Base-by-base conservation (phyloP, 2,888 invertebrate genomes). In the Chrysolina oricalcia region DNA sequence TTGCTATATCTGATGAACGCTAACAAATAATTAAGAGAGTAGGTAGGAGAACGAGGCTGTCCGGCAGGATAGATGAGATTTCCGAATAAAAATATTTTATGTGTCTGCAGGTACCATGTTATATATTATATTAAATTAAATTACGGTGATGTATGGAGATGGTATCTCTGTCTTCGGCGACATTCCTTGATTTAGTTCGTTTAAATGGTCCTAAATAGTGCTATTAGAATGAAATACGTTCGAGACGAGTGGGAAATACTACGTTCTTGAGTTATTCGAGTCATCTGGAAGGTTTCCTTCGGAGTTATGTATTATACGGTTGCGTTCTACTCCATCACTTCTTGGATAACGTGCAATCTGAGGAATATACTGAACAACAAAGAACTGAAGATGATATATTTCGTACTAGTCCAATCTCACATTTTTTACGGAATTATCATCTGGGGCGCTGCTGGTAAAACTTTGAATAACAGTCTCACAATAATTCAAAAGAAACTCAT, bases 21-120 rank as follows among this genome's bases (percentile, higher is more conserved):
- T 70, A 78, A 77, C 78, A 76, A 80, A 81, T 80, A 80, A 81
- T 81, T 80, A 81, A 81, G 78, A 79, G 78, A 76, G 79, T 72
- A 80, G 78, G 77, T 74, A 77, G 79, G 72, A 66, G 69, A 73
- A 75, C 53, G 74, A 72, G 64, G 62, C 56, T 65, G 73, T 73
- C 76, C 65, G 72, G 73, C 40, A 74, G 78, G 72, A 78, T 78
- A 78, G 78, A 76, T 78, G 80, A 80, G 75, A 76, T 70, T 72
- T 69, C 72, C 56, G 72, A 65, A 75, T 72, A 77, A 75, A 79
- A 78, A 78, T 79, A 81, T 79, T 80, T 81, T 81, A 80, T 80
- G 73, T 68, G 77, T 75, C 76, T 79, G 70, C 75, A 70, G 74
- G 70, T 74, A 77, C 67, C 72, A 80, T 80, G 80, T 80, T 77